Conservation (phyloP, 2,113 vertebrate genomes). For the Hypomesus transpacificus region DNA sequence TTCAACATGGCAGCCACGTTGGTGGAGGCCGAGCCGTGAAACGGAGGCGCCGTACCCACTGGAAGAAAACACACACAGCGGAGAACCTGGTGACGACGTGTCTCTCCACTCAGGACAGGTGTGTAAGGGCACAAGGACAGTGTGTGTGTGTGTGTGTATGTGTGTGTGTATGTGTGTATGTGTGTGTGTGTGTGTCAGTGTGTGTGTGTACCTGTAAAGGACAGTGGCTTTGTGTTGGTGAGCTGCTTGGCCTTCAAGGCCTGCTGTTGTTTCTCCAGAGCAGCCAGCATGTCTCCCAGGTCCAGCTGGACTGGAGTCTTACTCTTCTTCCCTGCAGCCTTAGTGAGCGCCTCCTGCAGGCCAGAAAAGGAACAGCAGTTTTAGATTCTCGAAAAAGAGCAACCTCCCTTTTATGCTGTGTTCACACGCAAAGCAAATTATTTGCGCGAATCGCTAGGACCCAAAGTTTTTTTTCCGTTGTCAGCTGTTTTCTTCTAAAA, state of each 20-base stretch:
- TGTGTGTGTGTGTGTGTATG: not conserved
- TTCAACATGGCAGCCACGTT: slow-evolving; percentile 75
- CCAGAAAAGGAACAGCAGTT: not conserved
- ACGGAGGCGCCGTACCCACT: slow-evolving; percentile 87
- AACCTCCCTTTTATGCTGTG: too few species aligned
- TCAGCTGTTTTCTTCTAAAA: too few species aligned
- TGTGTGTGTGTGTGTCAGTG: not conserved
- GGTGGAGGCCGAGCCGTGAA: slow-evolving; percentile 79
- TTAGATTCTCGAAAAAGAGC: too few species aligned
- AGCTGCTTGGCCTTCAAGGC: slow-evolving; percentile 95
- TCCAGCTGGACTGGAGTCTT: slow-evolving; percentile 95
- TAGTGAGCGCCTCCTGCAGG: slow-evolving; percentile 88
- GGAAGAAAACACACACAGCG: slow-evolving; percentile 3
- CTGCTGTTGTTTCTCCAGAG: slow-evolving; percentile 94
- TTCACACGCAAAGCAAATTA: too few species aligned
- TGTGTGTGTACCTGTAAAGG: slow-evolving; percentile 79
- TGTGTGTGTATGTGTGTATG: slow-evolving; percentile 12
- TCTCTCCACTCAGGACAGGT: not conserved
- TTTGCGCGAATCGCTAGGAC: too few species aligned
- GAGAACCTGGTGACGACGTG: not conserved
- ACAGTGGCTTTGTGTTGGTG: slow-evolving; percentile 91
- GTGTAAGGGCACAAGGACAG: not conserved
- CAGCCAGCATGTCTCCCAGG: slow-evolving; percentile 95
- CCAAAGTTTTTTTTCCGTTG: too few species aligned
- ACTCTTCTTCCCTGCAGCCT: slow-evolving; percentile 96